These are phyloP conservation scores for Trileptium ribeirensis DNA, from an alignment of 2,888 invertebrate genomes.

Conservation along the genomic window DNA sequence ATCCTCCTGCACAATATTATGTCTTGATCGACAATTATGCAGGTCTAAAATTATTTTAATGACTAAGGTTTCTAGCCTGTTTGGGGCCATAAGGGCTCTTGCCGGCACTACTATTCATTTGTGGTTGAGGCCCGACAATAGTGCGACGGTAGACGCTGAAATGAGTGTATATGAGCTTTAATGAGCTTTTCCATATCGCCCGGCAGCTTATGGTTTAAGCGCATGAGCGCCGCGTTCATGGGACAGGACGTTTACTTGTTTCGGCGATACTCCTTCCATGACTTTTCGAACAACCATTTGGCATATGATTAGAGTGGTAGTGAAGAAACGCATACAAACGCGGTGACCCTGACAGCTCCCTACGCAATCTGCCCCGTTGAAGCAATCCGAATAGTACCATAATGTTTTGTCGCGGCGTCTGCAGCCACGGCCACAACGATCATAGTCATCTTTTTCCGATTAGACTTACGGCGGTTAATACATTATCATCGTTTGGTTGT, in stretches of 20 bases:
- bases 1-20: no score
- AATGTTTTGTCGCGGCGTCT: not conserved
- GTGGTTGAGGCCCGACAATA: conserved; percentile 3
- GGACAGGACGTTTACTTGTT: not conserved
- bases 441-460: not conserved
- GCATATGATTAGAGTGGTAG: not conserved
- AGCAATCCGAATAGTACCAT: not conserved
- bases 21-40: no score
- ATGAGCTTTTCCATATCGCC: not conserved
- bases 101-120: no score
- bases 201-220: conserved; percentile 9
- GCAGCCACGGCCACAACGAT: not conserved
- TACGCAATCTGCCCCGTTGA: not conserved
- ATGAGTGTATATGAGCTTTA: conserved; percentile 20
- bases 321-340: not conserved
- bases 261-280: not conserved
- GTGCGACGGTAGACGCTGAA: conserved; percentile 15
- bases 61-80: no score
- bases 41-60: no score
- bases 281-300: not conserved
- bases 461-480: not conserved
- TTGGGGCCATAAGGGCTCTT: no score
- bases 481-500: not conserved
- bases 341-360: not conserved
- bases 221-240: conserved; percentile 11